phyloP scores from a whole-genome alignment of 2,888 invertebrate genomes.

The Oscheius sp. region DNA sequence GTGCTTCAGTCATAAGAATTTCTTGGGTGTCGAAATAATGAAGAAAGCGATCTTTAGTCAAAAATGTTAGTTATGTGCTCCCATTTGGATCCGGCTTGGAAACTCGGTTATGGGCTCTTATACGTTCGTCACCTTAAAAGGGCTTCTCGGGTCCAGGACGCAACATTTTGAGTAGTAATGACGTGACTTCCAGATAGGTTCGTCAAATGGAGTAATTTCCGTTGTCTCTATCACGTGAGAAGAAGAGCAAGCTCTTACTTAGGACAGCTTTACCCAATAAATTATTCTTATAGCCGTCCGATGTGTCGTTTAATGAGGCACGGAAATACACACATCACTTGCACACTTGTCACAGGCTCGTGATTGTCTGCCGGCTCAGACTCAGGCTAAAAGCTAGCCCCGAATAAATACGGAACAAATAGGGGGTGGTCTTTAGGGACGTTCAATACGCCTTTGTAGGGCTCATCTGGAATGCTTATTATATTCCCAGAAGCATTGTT shows the following conservation, averaged over 20 bases:
- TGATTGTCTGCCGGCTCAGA: slow-evolving; percentile 4
- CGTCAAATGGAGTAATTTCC: too few species aligned
- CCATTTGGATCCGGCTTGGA: slow-evolving; percentile 19
- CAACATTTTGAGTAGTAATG: too few species aligned
- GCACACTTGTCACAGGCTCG: slow-evolving; percentile 21
- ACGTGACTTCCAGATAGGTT: too few species aligned
- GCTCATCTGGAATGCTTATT: slow-evolving; percentile 24
- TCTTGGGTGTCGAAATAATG: background rate
- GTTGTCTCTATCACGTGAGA: too few species aligned
- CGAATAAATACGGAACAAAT: too few species aligned
- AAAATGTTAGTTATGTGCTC: background rate
- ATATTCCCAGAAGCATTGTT: slow-evolving; percentile 31
- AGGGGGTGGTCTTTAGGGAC: background rate
- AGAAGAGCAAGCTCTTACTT: background rate
- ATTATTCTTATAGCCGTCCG: slow-evolving; percentile 31
- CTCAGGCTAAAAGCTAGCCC: too few species aligned
- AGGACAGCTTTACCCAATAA: slow-evolving; percentile 27
- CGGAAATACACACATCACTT: slow-evolving; percentile 32
- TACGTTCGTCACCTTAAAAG: too few species aligned
- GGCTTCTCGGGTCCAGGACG: too few species aligned
- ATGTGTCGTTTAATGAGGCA: slow-evolving; percentile 30
- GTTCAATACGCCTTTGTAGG: slow-evolving; percentile 1
- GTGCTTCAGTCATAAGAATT: slow-evolving; percentile 2
- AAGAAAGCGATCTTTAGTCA: background rate
- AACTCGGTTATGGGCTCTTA: slow-evolving; percentile 6